phyloP scores from a whole-genome alignment of 2,888 invertebrate genomes.

The Proisotoma minuta region DNA sequence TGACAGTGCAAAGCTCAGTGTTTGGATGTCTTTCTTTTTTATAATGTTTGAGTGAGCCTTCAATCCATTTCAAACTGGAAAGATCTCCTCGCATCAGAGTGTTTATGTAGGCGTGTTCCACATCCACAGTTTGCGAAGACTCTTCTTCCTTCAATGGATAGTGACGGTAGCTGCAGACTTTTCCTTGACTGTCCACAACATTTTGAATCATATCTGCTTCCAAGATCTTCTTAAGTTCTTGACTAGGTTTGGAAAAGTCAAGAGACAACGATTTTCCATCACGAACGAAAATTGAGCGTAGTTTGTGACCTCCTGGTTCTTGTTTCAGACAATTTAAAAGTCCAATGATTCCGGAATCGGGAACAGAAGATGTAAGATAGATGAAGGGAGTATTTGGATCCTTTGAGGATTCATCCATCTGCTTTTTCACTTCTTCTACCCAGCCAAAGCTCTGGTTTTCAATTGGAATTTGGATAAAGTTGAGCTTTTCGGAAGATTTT shows the following conservation, averaged over 20 bases:
- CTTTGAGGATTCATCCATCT: constrained; percentile 61
- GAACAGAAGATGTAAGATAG: constrained; percentile 65
- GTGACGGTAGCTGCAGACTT: constrained; percentile 86
- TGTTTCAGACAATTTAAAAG: constrained; percentile 82
- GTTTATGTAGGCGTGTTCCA: constrained; percentile 93
- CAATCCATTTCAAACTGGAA: constrained; percentile 87
- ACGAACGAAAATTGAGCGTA: constrained; percentile 64
- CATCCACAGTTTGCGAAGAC: constrained; percentile 53
- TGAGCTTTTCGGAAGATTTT: constrained; percentile 12
- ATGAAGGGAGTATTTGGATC: constrained; percentile 52
- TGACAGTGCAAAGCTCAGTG: constrained; percentile 73
- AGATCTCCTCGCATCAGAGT: constrained; percentile 88
- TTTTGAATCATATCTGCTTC: constrained; percentile 74
- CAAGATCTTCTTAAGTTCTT: constrained; percentile 57
- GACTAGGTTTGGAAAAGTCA: constrained; percentile 57
- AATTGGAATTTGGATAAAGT: constrained; percentile 58
- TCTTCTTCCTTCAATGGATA: constrained; percentile 54
- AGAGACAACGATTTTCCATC: constrained; percentile 60
- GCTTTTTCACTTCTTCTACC: constrained; percentile 74
- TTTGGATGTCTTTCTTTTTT: constrained; percentile 52
- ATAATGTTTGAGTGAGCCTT: constrained; percentile 69
- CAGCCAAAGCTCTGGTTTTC: constrained; percentile 69
- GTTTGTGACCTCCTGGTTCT: constrained; percentile 75
- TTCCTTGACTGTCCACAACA: constrained; percentile 66
- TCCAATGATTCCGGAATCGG: constrained; percentile 74